These are phyloP conservation scores for Sebastes diaconus DNA, from an alignment of 2,797 vertebrate genomes.

Conservation along the genomic window DNA sequence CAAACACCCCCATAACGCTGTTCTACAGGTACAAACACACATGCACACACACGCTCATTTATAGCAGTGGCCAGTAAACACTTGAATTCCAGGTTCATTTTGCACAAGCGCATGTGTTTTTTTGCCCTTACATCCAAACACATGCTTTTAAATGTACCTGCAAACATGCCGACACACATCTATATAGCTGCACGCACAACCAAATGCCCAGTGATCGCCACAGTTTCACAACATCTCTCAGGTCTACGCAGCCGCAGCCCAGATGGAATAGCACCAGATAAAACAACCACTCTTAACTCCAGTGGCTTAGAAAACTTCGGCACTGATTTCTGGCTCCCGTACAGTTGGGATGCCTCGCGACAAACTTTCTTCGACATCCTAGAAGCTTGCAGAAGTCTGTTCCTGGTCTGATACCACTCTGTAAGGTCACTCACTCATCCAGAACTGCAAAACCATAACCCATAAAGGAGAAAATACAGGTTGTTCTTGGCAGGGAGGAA, in stretches of 20 bases:
- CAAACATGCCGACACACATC: constrained; percentile 5
- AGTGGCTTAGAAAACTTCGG: constrained; percentile 59
- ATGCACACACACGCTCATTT: constrained; percentile 40
- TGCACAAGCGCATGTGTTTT: neutral
- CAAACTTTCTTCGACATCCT: constrained; percentile 74
- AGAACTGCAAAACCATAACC: constrained; percentile 78
- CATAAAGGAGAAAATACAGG: constrained; percentile 82
- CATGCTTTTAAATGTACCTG: neutral
- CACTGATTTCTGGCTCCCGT: constrained; percentile 62
- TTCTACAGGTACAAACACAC: constrained; percentile 65
- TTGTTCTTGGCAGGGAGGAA: constrained; percentile 79
- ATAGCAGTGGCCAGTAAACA: constrained; percentile 49
- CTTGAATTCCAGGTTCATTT: neutral
- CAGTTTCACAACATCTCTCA: constrained; percentile 20
- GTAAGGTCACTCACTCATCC: constrained; percentile 83
- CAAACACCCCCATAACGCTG: constrained; percentile 69
- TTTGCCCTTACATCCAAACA: neutral
- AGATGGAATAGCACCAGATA: constrained; percentile 40
- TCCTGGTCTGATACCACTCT: constrained; percentile 77
- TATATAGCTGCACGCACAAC: neutral
- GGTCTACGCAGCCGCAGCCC: constrained; percentile 1
- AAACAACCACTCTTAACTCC: constrained; percentile 67
- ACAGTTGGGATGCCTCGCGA: constrained; percentile 58
- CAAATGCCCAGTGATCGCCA: constrained; percentile 19
- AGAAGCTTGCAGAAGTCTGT: constrained; percentile 77